Conservation (phyloP, 1,140 invertebrate species). For the Trichomalopsis sarcophagae region DNA sequence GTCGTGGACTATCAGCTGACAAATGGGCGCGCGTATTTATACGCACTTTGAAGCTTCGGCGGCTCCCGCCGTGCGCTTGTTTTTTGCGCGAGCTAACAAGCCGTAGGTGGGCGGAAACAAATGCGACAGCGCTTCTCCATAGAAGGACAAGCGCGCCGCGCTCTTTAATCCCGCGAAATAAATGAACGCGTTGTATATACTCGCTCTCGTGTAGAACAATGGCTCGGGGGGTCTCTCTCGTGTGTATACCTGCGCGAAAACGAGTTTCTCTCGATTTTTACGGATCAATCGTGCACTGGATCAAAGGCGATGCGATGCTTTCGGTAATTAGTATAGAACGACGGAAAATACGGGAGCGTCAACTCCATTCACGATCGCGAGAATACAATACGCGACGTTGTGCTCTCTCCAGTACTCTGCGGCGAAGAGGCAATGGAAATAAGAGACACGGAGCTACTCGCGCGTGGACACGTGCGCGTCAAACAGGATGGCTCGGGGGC, state of each 20-base stretch:
- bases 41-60: no score
- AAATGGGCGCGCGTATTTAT: no score
- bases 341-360: no score
- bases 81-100: constrained; percentile 12
- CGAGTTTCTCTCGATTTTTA: constrained; percentile 3
- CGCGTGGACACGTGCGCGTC: constrained; percentile 62
- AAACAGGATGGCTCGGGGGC: constrained; percentile 60
- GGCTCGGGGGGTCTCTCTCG: constrained; percentile 15
- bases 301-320: background rate
- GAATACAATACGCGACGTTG: no score
- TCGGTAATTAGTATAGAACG: background rate
- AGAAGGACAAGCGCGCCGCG: constrained; percentile 37
- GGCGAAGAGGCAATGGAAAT: background rate
- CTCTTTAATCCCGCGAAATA: constrained; percentile 27
- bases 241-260: background rate
- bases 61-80: background rate
- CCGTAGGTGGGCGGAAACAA: constrained; percentile 47
- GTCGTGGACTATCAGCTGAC: no score
- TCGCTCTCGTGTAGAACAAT: constrained; percentile 52
- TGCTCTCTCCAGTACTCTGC: no score
- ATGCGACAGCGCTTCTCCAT: constrained; percentile 52
- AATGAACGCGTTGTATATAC: background rate
- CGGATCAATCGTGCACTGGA: background rate
- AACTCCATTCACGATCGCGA: no score
- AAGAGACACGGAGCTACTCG: background rate